These are phyloP conservation scores for Phocides pigmalion DNA, from an alignment of 1,140 invertebrate genomes.

Conservation along the genomic window DNA sequence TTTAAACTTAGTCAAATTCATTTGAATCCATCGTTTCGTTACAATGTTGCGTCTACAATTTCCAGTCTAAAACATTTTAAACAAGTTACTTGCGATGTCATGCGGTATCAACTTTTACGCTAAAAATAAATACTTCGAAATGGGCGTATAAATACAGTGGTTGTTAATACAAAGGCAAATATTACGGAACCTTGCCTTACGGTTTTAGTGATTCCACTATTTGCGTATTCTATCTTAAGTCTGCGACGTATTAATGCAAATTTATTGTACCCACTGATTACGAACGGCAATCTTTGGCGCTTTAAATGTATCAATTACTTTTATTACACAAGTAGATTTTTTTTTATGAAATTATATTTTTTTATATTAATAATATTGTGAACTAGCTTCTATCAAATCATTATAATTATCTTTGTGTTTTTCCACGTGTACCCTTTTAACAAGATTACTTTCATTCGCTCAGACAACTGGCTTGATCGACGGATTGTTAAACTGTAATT, in stretches of 20 bases:
- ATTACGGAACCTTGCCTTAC: slow-evolving; percentile 46
- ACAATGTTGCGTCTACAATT: no score
- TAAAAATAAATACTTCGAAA: slow-evolving; percentile 26
- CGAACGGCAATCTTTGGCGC: not conserved
- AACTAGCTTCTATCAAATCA: no score
- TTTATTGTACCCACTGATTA: slow-evolving; percentile 31
- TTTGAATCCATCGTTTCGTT: no score
- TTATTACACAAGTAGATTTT: not conserved
- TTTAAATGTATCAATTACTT: slow-evolving; percentile 13
- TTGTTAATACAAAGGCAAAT: slow-evolving; percentile 41
- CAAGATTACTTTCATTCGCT: no score
- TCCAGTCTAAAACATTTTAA: no score
- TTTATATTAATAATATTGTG: no score
- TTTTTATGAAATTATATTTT: not conserved
- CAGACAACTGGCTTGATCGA: no score
- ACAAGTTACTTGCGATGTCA: not conserved
- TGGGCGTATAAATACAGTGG: slow-evolving; percentile 33
- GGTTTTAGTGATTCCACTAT: slow-evolving; percentile 42
- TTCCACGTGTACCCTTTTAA: no score
- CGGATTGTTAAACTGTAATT: no score
- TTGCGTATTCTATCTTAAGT: slow-evolving; percentile 45
- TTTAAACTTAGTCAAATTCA: no score
- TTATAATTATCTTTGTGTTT: no score
- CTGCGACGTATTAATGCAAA: slow-evolving; percentile 49
- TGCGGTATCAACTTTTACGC: slow-evolving; percentile 1